Conservation (phyloP, 2,113 vertebrate species). For the Hippocampus abdominalis region DNA sequence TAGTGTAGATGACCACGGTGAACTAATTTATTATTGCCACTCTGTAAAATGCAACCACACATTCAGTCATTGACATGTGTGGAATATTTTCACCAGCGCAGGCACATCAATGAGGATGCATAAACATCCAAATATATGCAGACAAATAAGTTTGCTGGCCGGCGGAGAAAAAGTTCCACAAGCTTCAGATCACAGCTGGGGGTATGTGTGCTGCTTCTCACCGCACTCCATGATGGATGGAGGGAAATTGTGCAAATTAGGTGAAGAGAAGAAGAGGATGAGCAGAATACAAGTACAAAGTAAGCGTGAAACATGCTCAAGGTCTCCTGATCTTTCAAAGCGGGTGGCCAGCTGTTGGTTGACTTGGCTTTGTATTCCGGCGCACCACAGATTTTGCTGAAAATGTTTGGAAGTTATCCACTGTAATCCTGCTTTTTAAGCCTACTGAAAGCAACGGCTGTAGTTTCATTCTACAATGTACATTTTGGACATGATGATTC, state of each 20-base stretch:
- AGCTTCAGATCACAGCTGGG: conserved; percentile 62
- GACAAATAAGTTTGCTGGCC: conserved; percentile 39
- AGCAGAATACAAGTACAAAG: conserved; percentile 37
- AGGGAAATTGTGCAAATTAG: conserved; percentile 55
- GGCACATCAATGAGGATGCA: conserved; percentile 13
- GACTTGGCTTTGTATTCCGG: conserved; percentile 14
- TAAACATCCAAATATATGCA: conserved; percentile 31
- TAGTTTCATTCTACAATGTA: no score
- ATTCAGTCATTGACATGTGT: conserved; percentile 14
- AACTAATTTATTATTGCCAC: background rate
- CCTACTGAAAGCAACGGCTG: no score
- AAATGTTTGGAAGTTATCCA: no score
- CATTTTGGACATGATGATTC: no score
- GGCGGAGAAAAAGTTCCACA: conserved; percentile 34
- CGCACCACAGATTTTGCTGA: no score
- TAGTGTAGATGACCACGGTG: background rate
- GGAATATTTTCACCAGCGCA: conserved; percentile 3
- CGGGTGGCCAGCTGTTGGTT: conserved; percentile 39
- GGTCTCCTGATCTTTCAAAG: conserved; percentile 51
- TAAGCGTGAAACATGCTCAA: conserved; percentile 38
- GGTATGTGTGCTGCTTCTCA: conserved; percentile 31
- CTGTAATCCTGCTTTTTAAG: no score
- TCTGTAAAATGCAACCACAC: conserved; percentile 3
- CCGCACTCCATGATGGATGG: conserved; percentile 43
- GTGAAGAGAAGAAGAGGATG: conserved; percentile 37